Evolutionary conservation across 2,113 vertebrate genomes (phyloP).

Genomic region (Catharus minimus): DNA sequence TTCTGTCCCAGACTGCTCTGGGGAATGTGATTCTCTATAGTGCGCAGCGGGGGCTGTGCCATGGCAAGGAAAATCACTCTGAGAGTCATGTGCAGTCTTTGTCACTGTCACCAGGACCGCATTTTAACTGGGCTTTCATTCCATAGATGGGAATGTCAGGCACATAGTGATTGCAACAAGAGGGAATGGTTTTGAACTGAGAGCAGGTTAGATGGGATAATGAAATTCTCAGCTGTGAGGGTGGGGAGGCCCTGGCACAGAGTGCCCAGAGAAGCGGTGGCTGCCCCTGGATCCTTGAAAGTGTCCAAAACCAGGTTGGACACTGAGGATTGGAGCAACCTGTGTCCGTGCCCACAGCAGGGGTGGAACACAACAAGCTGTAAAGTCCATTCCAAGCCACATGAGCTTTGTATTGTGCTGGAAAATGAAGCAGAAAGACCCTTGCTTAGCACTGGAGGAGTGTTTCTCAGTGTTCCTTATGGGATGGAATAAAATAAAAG

Average conservation of each 20-base stretch:
- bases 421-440: background rate
- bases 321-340: background rate
- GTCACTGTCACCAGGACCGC: background rate
- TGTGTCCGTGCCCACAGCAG: background rate
- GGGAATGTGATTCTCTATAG: background rate
- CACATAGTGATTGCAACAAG: accelerated
- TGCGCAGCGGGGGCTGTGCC: background rate
- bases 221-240: background rate
- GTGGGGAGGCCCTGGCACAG: background rate
- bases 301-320: background rate
- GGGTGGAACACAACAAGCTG: background rate
- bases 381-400: background rate
- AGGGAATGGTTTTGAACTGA: background rate
- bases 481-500: background rate
- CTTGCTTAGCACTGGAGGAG: background rate
- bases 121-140: background rate
- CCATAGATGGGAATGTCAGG: background rate
- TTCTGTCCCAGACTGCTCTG: background rate
- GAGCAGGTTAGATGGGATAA: background rate
- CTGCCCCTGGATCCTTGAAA: background rate
- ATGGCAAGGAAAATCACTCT: background rate
- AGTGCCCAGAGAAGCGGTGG: background rate
- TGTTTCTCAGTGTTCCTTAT: background rate
- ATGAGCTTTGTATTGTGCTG: background rate
- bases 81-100: background rate